A percentile compares a stretch with the other conserved stretches of the same genome.
phyloP scores from a whole-genome alignment of 2,113 vertebrate species.

The Butorides virescens region DNA sequence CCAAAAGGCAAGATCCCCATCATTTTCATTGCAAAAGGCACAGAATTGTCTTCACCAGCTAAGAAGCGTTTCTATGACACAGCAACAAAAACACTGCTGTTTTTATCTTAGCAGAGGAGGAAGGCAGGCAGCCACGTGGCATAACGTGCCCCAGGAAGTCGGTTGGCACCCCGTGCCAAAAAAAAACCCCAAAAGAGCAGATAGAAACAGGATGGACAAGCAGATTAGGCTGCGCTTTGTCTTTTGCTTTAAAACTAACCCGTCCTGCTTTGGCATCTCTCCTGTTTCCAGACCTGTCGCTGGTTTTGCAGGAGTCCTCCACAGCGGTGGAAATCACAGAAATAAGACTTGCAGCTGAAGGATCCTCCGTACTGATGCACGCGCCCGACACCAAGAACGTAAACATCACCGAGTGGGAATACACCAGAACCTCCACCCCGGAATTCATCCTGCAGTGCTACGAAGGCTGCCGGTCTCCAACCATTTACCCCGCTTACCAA shows the following conservation, averaged over 20 bases:
- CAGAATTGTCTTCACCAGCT: not conserved
- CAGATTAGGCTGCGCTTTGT: not conserved
- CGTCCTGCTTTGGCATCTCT: not conserved
- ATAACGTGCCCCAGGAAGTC: fast-evolving
- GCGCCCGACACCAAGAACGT: fast-evolving
- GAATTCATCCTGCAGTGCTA: not conserved
- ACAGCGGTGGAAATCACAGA: not conserved
- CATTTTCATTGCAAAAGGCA: not conserved
- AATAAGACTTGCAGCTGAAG: not conserved
- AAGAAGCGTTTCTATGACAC: not conserved
- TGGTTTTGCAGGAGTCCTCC: not conserved
- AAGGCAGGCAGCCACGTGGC: not conserved
- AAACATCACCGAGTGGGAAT: not conserved
- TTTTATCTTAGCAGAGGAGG: not conserved
- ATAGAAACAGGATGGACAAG: fast-evolving
- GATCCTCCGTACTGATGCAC: not conserved
- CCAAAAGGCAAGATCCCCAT: not conserved
- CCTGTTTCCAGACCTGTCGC: not conserved
- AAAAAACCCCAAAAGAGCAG: too few species aligned
- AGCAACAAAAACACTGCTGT: fast-evolving
- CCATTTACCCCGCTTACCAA: not conserved
- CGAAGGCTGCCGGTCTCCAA: fast-evolving
- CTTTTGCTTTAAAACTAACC: not conserved
- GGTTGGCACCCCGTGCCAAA: not conserved
- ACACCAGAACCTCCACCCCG: fast-evolving